phyloP scores from a whole-genome alignment of 2,888 invertebrate genomes.

The Apodemia duryi region DNA sequence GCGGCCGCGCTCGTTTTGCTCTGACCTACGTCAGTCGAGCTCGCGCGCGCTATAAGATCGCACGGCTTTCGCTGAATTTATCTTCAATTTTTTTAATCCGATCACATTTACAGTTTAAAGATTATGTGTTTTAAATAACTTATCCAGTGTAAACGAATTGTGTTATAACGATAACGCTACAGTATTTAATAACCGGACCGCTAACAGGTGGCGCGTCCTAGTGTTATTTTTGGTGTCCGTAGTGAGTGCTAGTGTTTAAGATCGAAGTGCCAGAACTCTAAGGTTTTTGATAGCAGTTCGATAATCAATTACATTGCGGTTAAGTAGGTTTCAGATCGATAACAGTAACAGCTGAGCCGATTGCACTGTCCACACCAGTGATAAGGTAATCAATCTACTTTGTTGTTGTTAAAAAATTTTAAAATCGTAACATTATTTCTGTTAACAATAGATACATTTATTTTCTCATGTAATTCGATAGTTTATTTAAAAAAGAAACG shows the following conservation, averaged over 20 bases:
- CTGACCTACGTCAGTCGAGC: slow-evolving; percentile 63
- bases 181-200: slow-evolving; percentile 26
- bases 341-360: slow-evolving; percentile 58
- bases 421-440: not conserved
- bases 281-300: slow-evolving; percentile 43
- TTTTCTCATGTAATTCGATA: not conserved
- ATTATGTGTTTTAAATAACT: slow-evolving; percentile 25
- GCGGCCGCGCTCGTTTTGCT: slow-evolving; percentile 40
- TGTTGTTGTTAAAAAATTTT: not conserved
- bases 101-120: not conserved
- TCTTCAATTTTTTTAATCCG: slow-evolving; percentile 6
- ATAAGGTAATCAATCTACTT: slow-evolving; percentile 48
- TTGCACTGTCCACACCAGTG: slow-evolving; percentile 49
- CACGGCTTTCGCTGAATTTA: slow-evolving; percentile 34
- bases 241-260: slow-evolving; percentile 52
- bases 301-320: slow-evolving; percentile 36
- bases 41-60: slow-evolving; percentile 42
- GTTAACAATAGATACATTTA: not conserved
- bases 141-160: slow-evolving; percentile 36
- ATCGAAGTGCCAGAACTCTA: slow-evolving; percentile 43
- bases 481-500: not conserved
- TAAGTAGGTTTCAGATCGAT: slow-evolving; percentile 56
- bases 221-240: slow-evolving; percentile 53
- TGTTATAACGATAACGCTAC: slow-evolving; percentile 24
- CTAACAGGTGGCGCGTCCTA: slow-evolving; percentile 61